Evolutionary conservation across 1,140 invertebrate species (phyloP).

Genomic region (Gryllus bimaculatus): DNA sequence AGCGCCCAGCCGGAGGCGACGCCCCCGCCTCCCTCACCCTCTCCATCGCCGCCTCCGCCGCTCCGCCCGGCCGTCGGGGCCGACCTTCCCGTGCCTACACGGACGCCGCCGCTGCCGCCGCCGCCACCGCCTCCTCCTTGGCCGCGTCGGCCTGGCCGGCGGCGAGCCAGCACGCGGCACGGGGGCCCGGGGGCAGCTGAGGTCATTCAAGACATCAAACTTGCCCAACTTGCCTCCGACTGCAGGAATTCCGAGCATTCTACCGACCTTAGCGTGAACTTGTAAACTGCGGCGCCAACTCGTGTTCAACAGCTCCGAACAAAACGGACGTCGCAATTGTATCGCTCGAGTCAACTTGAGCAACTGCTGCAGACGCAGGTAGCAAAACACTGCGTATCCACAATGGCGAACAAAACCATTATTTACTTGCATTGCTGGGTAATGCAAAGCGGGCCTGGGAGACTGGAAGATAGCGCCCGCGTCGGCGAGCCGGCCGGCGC

Average conservation of each 20-base stretch:
- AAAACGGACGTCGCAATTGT: conserved; percentile 1
- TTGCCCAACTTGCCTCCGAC: neutral
- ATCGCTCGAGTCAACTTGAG: neutral
- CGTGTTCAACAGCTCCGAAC: neutral
- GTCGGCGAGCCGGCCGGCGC: too few relatives aligned
- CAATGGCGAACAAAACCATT: neutral
- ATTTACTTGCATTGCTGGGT: neutral
- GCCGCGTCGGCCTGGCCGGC: neutral
- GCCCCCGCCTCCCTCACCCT: neutral
- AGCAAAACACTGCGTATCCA: neutral
- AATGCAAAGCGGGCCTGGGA: neutral
- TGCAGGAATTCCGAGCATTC: neutral
- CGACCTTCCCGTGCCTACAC: too few relatives aligned
- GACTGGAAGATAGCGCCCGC: neutral
- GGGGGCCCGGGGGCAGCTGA: neutral
- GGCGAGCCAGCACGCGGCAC: neutral
- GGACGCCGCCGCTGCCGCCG: neutral
- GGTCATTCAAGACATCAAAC: conserved; percentile 4
- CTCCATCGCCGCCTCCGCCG: too few relatives aligned
- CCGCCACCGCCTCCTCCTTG: neutral
- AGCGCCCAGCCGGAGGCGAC: neutral
- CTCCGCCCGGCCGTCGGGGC: neutral
- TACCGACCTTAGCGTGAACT: neutral
- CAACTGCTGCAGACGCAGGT: neutral
- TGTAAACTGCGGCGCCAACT: neutral